phyloP scores from a whole-genome alignment of 2,797 vertebrate species.

The Enteromius paludinosus region DNA sequence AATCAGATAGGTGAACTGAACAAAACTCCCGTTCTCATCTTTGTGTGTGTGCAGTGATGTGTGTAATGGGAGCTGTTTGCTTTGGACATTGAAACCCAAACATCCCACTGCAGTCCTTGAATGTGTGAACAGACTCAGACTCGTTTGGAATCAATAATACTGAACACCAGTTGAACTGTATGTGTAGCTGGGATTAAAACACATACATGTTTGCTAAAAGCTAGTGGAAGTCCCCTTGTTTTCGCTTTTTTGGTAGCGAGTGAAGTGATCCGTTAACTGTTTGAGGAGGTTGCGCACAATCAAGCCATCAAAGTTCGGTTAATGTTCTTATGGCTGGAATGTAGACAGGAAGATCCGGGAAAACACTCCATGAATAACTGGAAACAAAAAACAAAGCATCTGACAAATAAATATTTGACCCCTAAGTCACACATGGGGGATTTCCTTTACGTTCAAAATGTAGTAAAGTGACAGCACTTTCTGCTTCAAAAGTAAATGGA shows the following conservation, averaged over 20 bases:
- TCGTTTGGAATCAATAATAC: constrained; percentile 9
- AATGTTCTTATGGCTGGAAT: constrained; percentile 32
- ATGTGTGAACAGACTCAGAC: not conserved
- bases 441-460: not conserved
- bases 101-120: constrained; percentile 24
- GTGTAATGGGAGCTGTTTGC: constrained; percentile 24
- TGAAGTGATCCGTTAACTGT: constrained; percentile 9
- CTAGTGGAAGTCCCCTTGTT: not conserved
- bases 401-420: constrained; percentile 17
- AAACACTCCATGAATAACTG: constrained; percentile 26
- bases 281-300: not conserved
- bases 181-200: not conserved
- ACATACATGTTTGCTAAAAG: not conserved
- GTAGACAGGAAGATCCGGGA: constrained; percentile 28
- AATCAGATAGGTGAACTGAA: not conserved
- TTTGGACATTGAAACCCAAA: constrained; percentile 41
- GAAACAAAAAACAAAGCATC: constrained; percentile 30
- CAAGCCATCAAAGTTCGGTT: constrained; percentile 18
- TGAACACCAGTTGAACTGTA: constrained; percentile 1
- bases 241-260: not conserved
- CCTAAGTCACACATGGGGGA: not conserved
- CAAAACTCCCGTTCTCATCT: not conserved
- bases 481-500: not conserved
- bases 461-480: not conserved
- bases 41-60: constrained; percentile 20